These are phyloP conservation scores for Pharmacophagus antenor DNA, from an alignment of 2,888 invertebrate genomes.

Conservation along the genomic window DNA sequence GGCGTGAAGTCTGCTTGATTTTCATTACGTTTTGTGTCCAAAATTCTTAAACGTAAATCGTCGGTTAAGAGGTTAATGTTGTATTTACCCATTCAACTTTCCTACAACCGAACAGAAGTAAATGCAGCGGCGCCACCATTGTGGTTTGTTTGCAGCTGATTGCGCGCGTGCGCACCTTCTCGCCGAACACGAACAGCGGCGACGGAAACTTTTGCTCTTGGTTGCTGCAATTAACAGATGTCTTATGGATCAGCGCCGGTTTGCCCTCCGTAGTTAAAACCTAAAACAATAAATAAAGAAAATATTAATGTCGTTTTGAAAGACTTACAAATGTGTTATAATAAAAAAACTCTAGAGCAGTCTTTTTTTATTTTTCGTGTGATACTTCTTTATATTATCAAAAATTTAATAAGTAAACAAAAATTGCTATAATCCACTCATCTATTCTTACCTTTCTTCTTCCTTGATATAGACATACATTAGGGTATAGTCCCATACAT, in stretches of 20 bases:
- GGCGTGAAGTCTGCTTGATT: too few species aligned
- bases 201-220: constrained; percentile 91
- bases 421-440: neutral
- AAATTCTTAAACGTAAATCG: too few species aligned
- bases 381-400: too few species aligned
- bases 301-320: neutral
- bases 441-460: constrained; percentile 88
- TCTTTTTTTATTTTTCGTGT: too few species aligned
- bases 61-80: too few species aligned
- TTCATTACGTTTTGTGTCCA: too few species aligned
- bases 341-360: too few species aligned
- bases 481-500: constrained; percentile 96
- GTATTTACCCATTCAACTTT: constrained; percentile 86
- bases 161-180: constrained; percentile 97
- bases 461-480: constrained; percentile 96
- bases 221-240: constrained; percentile 96
- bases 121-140: constrained; percentile 96
- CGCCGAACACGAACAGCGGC: constrained; percentile 98
- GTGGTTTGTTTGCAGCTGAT: constrained; percentile 97
- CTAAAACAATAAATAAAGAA: constrained; percentile 50
- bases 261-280: constrained; percentile 97
- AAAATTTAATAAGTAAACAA: neutral
- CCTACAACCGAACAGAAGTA: constrained; percentile 94
- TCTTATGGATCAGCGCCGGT: constrained; percentile 96
- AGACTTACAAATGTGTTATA: too few species aligned